Conservation (phyloP, 1,140 invertebrate genomes). For the Nebria ingens region DNA sequence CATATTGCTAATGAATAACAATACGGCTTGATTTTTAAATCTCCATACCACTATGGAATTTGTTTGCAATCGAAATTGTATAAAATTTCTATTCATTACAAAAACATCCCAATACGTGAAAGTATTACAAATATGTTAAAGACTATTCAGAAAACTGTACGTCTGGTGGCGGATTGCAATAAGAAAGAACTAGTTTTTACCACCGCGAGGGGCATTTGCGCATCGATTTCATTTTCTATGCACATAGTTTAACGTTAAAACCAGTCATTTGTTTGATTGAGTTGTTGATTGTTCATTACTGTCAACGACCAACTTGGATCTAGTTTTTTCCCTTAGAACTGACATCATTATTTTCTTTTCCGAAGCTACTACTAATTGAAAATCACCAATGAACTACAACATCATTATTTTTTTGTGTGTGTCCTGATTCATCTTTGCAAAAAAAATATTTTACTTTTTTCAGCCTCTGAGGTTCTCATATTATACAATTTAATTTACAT, state of each 20-base stretch:
- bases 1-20: too few relatives aligned
- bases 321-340: background rate
- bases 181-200: background rate
- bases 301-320: background rate
- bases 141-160: background rate
- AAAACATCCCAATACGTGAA: too few relatives aligned
- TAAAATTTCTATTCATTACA: too few relatives aligned
- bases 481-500: too few relatives aligned
- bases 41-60: too few relatives aligned
- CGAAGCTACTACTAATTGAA: background rate
- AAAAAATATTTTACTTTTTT: too few relatives aligned
- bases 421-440: too few relatives aligned
- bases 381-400: background rate
- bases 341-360: background rate
- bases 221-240: background rate
- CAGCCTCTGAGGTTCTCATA: too few relatives aligned
- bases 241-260: background rate
- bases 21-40: too few relatives aligned
- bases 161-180: too few relatives aligned
- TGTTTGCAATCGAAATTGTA: too few relatives aligned
- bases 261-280: background rate
- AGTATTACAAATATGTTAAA: background rate
- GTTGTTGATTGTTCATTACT: background rate
- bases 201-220: background rate
- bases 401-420: background rate